Evolutionary conservation across 2,113 vertebrate genomes (phyloP), one percentile per base, ranked within the genome.

Genomic region (Laterallus jamaicensis): DNA sequence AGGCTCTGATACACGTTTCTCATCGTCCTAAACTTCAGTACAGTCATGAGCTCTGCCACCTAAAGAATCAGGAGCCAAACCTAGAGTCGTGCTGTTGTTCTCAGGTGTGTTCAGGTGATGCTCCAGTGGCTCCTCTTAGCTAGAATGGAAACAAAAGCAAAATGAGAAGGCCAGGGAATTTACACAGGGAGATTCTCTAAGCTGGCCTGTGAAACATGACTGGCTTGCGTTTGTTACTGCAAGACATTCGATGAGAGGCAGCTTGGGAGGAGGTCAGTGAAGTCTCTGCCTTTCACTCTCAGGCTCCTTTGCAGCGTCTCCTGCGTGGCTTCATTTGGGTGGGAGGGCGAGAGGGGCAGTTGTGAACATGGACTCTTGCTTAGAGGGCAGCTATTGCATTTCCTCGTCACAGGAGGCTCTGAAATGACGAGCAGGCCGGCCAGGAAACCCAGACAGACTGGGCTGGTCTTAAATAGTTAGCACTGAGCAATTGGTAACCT

Each of bases 141-240:
- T 76, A 62, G 32, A 71, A 8, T 10, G 21, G 5, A 63, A 73
- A 47, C 10, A 22, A n/a, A 24, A 14, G n/a, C 49, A 35, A 64
- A 70, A 21, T 20, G 25, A 54, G 31, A 81, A 49, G 8, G 14
- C 25, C 62, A 32, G 17, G 47, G 8, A 55, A 31, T 31, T 60
- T 14, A 47, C 9, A 17, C 21, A 21, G 29, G 52, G n/a, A 15
- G 58, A 24, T 19, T 82, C 11, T 60, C 35, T 67, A 8, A 77
- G 39, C 4, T 32, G 15, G 35, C 35, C 32, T 58, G 35, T 77
- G 35, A 77, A 56, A 24, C 22, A 19, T 44, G 29, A 3, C 8
- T 10, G 63, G 12, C 11, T 40, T 2, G 3, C 2, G 0, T 42
- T 62, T 49, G 22, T 49, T 37, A 42, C 14, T 3, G 4, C 35